Evolutionary conservation across 92 coral and sea anemone genomes (phyloP), one percentile per base, ranked within the genome.

Genomic region (Pocillopora grandis): DNA sequence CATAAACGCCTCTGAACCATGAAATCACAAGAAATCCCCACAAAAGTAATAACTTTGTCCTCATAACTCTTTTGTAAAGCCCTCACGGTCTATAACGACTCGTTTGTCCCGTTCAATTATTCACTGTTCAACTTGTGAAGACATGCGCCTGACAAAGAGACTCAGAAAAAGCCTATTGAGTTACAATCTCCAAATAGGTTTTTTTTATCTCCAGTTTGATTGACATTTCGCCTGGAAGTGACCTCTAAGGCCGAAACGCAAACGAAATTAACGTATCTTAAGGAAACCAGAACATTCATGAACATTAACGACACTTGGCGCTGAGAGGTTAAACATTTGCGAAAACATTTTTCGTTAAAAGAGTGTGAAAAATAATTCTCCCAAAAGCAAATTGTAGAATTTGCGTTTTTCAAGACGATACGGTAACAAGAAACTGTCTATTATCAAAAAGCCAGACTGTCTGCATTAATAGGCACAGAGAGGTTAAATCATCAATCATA

Each of bases 121-220:
- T 81, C 56, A 20, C 61, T 83, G 80, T 74, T 61, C 78, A 73
- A 62, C 75, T 74, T 73, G 62, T 49, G 20, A 59, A 62, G 66
- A 16, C 72, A 68, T 33, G 63, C 85, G 85, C 61, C 60, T 21
- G 62, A 21, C 85, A 90, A 88, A 80, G 91, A 85, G 58, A 31
- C 56, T 62, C 19, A 80, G 79, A 70, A 78, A 12, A 58, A 65
- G 12, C 87, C 91, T 91, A 91, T 94, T 94, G 86, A 87, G 80
- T 87, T 92, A 76, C 98, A 87, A 87, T 87, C 85, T 63, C 71
- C 89, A 91, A 89, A 93, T 93, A 87, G 91, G 81, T 85, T 85
- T 85, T 79, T 76, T 79, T 76, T 59, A 91, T 79, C 80, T 61
- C 66, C 70, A 62, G 23, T 36, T 81, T 91, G 94, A 91, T 91